Evolutionary conservation across 1,140 invertebrate species (phyloP).

Genomic region (Hesperophylax magnus): DNA sequence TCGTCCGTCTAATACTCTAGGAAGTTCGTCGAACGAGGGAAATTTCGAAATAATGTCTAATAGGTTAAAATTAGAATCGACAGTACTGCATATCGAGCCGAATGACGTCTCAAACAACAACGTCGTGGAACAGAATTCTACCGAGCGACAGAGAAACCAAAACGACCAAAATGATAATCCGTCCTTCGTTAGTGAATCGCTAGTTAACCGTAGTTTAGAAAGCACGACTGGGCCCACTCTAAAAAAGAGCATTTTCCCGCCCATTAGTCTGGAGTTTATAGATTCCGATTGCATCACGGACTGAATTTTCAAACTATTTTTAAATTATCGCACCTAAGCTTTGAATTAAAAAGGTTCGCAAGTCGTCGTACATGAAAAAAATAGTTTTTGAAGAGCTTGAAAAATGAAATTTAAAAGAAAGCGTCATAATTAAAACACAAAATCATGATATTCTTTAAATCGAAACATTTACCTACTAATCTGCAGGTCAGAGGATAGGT

Average conservation of each 20-base stretch:
- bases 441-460: neutral
- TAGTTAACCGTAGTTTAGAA: too few species aligned
- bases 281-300: conserved; percentile 54
- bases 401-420: neutral
- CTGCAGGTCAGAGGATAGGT: neutral
- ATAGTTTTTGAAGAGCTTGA: neutral
- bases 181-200: neutral
- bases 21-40: neutral
- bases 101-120: conserved; percentile 21
- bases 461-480: neutral
- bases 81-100: neutral
- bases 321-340: neutral
- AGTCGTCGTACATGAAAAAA: neutral
- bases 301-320: conserved; percentile 21
- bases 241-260: conserved; percentile 47
- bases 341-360: too few species aligned
- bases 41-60: neutral
- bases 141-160: neutral
- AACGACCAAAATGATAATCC: conserved; percentile 36
- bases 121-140: neutral
- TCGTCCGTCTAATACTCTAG: neutral
- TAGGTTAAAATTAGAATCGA: neutral
- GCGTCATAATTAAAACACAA: neutral
- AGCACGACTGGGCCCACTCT: neutral
- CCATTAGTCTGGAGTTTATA: conserved; percentile 54